phyloP scores from a whole-genome alignment of 2,888 invertebrate genomes.

The Galeopsomyia nigrocyanea region DNA sequence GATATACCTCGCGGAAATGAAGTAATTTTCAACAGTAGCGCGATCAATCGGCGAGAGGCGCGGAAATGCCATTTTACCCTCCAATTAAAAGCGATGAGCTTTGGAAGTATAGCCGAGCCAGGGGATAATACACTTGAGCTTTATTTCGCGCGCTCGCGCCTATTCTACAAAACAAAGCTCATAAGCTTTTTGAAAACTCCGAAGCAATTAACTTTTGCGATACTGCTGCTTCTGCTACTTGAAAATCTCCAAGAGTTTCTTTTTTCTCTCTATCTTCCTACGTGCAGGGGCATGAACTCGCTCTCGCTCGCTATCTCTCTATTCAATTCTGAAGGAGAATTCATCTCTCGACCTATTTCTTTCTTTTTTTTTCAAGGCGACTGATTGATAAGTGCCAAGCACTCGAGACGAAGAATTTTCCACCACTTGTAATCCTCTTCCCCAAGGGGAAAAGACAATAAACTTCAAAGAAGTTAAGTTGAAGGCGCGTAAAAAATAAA shows the following conservation, averaged over 20 bases:
- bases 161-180: too few species aligned
- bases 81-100: slow-evolving; percentile 17
- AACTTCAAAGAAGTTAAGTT: neutral
- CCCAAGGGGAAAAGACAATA: too few species aligned
- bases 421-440: neutral
- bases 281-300: slow-evolving; percentile 30
- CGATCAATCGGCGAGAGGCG: neutral
- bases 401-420: neutral
- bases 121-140: neutral
- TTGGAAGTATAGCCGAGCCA: neutral
- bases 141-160: neutral
- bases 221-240: too few species aligned
- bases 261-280: neutral
- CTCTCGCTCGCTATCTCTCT: too few species aligned
- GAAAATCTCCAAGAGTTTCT: too few species aligned
- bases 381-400: slow-evolving; percentile 9
- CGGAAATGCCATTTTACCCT: slow-evolving; percentile 19
- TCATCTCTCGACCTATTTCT: slow-evolving; percentile 6
- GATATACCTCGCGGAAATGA: too few species aligned
- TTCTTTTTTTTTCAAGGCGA: slow-evolving; percentile 7
- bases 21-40: too few species aligned
- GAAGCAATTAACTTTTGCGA: too few species aligned
- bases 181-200: neutral
- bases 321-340: slow-evolving; percentile 38
- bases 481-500: neutral